A percentile compares a stretch with the other conserved stretches of the same genome.
Evolutionary conservation across 2,797 vertebrate genomes (phyloP).

Genomic region (Margarornis squamiger): DNA sequence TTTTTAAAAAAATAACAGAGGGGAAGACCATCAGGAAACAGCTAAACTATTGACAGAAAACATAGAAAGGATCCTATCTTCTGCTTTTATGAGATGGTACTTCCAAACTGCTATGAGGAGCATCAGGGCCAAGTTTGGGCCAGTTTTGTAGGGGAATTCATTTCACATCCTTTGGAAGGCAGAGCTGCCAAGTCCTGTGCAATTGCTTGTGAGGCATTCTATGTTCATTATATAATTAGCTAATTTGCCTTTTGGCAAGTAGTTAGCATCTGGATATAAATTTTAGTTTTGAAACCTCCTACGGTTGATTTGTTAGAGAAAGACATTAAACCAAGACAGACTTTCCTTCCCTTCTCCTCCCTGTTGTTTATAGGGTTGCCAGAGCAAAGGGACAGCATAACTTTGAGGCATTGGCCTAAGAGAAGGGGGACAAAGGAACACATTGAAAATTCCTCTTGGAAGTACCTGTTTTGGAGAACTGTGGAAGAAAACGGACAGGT

Average conservation of each 20-base stretch:
- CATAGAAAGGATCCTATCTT: not conserved
- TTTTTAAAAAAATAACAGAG: not conserved
- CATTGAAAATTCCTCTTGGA: not conserved
- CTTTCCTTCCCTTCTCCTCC: not conserved
- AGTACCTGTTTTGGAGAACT: not conserved
- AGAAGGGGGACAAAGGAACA: not conserved
- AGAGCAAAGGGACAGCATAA: not conserved
- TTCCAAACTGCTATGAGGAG: not conserved
- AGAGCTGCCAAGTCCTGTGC: constrained; percentile 8
- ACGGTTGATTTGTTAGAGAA: constrained; percentile 13
- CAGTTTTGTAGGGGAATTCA: not conserved
- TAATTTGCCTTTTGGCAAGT: constrained; percentile 52
- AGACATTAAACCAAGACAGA: not conserved
- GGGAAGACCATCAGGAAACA: not conserved
- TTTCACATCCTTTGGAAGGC: constrained; percentile 8
- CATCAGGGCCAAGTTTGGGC: not conserved
- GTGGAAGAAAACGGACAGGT: not conserved
- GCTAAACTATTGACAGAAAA: not conserved
- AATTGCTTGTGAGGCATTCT: constrained; percentile 3
- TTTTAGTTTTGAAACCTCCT: constrained; percentile 32
- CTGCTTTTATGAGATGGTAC: not conserved
- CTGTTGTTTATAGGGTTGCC: not conserved
- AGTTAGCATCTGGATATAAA: constrained; percentile 48
- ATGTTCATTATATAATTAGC: constrained; percentile 35
- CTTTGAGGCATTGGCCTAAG: not conserved